Base-by-base conservation (phyloP, 2,113 vertebrate species). In the Cynocephalus volans region DNA sequence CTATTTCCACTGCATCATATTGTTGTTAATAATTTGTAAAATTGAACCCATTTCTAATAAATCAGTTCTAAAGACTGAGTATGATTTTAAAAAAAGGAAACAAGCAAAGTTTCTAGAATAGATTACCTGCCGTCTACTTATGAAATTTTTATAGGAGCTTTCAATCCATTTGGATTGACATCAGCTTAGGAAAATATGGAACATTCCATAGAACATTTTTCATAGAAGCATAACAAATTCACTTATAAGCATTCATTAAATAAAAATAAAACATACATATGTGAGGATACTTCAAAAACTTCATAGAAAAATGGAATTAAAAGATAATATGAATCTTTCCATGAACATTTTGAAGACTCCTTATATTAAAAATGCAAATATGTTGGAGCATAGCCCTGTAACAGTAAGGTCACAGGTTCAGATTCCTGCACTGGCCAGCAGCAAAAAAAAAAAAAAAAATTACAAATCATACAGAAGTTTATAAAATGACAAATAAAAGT, bases 241-340 rank as follows among this genome's bases (percentile, higher is more conserved):
- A 85, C 8, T 75, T 89, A 65, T 64, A 88, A 87, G 11, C 52
- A 3, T 60, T 89, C n/a, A 92, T 54, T 84, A 95, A 93, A 52
- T 67, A 77, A 93, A 76, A 88, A 93, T 62, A 82, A 58, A 56
- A 31, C 23, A 54, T 48, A 10, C 36, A 70, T 8, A 70, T 56
- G 36, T 62, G 79, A 62, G 54, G 88, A 52, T 88, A 60, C 31
- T 41, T 41, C 41, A 41, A 41, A 41, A 41, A 41, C 3, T 41
- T 41, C 41, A 4, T 41, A 4, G 41, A 41, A 41, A 41, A 41
- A 41, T 41, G 41, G 41, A 41, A 41, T 41, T 41, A 41, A 41
- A 41, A 41, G 41, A 41, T 41, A 41, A 41, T 41, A 41, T 41
- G 41, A 41, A 41, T 41, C 41, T 41, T 41, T 41, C 41, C 4